These are phyloP conservation scores for Nephrotoma guestfalica DNA, from an alignment of 2,888 invertebrate genomes.

Conservation along the genomic window DNA sequence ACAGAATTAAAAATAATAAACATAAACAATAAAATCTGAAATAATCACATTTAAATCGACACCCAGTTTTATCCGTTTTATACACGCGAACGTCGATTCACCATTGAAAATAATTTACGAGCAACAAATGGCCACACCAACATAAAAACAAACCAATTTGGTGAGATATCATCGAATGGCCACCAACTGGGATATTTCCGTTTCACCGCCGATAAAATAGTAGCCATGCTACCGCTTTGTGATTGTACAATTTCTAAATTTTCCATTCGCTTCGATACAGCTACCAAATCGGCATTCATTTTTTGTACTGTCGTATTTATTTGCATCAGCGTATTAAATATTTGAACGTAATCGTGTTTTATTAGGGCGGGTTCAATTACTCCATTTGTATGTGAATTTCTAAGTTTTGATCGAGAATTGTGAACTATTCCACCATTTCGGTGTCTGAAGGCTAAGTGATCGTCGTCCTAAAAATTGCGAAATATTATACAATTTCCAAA, in stretches of 20 bases:
- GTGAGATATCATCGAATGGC: constrained; percentile 45
- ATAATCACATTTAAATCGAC: background rate
- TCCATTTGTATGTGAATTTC: background rate
- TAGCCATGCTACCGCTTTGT: background rate
- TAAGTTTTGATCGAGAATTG: background rate
- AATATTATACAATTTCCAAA: constrained; percentile 1
- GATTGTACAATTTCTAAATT: constrained; percentile 18
- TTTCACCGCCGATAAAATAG: constrained; percentile 7
- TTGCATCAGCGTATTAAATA: constrained; percentile 18
- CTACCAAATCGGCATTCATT: constrained; percentile 26
- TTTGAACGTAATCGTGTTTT: background rate
- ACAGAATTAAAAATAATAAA: background rate
- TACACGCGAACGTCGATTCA: background rate
- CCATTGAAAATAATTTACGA: constrained; percentile 15
- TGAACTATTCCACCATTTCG: background rate
- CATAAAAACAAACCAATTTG: constrained; percentile 27
- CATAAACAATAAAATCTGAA: background rate
- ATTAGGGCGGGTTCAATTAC: background rate
- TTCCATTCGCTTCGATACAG: constrained; percentile 24
- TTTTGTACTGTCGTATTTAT: constrained; percentile 23
- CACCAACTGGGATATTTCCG: constrained; percentile 36
- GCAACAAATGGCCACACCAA: constrained; percentile 28
- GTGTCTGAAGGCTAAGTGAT: background rate
- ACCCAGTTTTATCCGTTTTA: background rate
- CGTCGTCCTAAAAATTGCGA: background rate